Evolutionary conservation across 2,888 invertebrate genomes (phyloP).

Genomic region (Escarpia spicata): DNA sequence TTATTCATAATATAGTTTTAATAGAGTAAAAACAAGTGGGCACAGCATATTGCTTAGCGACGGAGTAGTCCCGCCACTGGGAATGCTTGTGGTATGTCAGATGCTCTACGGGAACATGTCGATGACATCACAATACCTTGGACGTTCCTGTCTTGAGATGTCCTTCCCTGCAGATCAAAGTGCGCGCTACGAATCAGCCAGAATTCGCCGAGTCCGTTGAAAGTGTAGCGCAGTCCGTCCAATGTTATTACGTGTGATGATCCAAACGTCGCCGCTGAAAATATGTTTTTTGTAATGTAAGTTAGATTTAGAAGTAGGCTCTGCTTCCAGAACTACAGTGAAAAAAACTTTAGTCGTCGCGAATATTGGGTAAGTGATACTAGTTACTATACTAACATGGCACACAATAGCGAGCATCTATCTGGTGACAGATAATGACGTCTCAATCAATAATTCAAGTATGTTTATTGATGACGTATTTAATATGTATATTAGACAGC

Average conservation of each 20-base stretch:
- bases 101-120: background rate
- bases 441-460: too few relatives aligned
- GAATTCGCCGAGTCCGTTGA: slow-evolving; percentile 4
- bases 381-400: too few relatives aligned
- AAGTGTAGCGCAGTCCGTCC: background rate
- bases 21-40: too few relatives aligned
- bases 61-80: background rate
- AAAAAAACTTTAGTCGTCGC: too few relatives aligned
- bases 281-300: background rate
- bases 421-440: too few relatives aligned
- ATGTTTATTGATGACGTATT: too few relatives aligned
- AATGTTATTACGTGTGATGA: background rate
- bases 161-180: background rate
- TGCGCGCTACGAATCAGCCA: background rate
- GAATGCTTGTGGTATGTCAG: background rate
- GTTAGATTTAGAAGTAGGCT: background rate
- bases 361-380: too few relatives aligned
- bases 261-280: background rate
- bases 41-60: too few relatives aligned
- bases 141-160: background rate
- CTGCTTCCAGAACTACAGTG: background rate
- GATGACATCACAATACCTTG: background rate
- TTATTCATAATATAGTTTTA: too few relatives aligned
- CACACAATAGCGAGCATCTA: too few relatives aligned
- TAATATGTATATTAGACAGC: too few relatives aligned